These are phyloP conservation scores for Porphyrio hochstetteri DNA, from an alignment of 2,113 vertebrate species.

Conservation along the genomic window DNA sequence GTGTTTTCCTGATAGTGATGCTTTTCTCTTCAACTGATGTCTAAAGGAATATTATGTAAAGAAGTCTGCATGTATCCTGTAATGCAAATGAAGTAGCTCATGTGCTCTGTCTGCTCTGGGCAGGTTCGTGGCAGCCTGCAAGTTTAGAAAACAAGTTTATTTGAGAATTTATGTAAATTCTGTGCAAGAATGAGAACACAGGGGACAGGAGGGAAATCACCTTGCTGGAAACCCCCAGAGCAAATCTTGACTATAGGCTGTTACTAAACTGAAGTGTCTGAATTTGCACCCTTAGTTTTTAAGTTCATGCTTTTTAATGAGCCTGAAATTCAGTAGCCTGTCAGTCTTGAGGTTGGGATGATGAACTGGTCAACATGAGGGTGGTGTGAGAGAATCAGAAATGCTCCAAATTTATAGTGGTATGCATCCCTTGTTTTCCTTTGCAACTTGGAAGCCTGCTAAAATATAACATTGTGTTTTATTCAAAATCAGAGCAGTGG, in stretches of 20 bases:
- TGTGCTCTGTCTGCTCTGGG: background rate
- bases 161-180: slow-evolving; percentile 77
- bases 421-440: background rate
- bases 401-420: background rate
- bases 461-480: background rate
- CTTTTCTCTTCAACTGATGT: background rate
- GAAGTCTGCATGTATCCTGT: background rate
- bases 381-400: background rate
- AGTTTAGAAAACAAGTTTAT: slow-evolving; percentile 65
- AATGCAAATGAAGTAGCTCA: background rate
- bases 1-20: background rate
- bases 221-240: slow-evolving; percentile 75
- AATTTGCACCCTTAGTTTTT: slow-evolving; percentile 16
- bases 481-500: background rate
- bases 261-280: background rate
- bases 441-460: background rate
- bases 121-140: background rate
- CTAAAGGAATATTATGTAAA: background rate
- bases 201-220: slow-evolving; percentile 74
- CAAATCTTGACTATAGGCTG: background rate
- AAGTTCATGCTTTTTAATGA: background rate
- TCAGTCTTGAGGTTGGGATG: background rate
- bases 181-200: slow-evolving; percentile 69
- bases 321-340: background rate
- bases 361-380: background rate